phyloP scores from a whole-genome alignment of 1,140 invertebrate species.

The Drosophila tani region DNA sequence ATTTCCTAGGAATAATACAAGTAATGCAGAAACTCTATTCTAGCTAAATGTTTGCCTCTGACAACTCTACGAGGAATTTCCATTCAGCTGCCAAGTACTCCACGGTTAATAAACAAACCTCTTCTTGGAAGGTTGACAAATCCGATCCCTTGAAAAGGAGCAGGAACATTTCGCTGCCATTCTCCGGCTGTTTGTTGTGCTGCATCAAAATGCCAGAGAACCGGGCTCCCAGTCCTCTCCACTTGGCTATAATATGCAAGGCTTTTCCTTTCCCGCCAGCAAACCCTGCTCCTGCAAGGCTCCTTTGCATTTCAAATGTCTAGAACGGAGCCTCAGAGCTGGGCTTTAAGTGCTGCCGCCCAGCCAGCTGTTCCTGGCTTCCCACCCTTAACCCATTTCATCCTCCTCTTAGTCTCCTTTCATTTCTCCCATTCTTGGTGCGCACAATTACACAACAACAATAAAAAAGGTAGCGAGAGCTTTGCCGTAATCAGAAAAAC shows the following conservation, averaged over 20 bases:
- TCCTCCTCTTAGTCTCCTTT: conserved; percentile 33
- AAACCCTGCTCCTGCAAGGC: conserved; percentile 36
- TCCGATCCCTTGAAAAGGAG: conserved; percentile 12
- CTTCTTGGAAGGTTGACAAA: conserved; percentile 16
- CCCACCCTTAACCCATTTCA: conserved; percentile 65
- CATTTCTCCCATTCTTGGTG: conserved; percentile 47
- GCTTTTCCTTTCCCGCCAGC: conserved; percentile 2
- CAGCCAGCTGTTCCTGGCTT: conserved; percentile 14
- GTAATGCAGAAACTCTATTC: conserved; percentile 11
- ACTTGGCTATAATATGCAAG: conserved; percentile 36
- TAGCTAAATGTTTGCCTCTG: background rate
- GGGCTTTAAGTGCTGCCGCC: conserved; percentile 29
- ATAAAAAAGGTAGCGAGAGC: conserved; percentile 44
- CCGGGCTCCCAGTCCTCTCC: conserved; percentile 2
- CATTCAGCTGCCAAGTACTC: conserved; percentile 23
- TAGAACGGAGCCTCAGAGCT: conserved; percentile 29
- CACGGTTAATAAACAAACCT: conserved; percentile 43
- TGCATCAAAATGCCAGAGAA: conserved; percentile 25
- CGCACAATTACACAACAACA: conserved; percentile 80
- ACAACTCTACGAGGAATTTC: conserved; percentile 19
- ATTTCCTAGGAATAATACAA: background rate
- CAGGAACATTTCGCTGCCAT: conserved; percentile 33
- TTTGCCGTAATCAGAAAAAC: conserved; percentile 78
- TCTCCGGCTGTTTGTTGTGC: conserved; percentile 21
- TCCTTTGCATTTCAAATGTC: conserved; percentile 62